Conservation (phyloP, 2,888 invertebrate species). For the Papilio demoleus region DNA sequence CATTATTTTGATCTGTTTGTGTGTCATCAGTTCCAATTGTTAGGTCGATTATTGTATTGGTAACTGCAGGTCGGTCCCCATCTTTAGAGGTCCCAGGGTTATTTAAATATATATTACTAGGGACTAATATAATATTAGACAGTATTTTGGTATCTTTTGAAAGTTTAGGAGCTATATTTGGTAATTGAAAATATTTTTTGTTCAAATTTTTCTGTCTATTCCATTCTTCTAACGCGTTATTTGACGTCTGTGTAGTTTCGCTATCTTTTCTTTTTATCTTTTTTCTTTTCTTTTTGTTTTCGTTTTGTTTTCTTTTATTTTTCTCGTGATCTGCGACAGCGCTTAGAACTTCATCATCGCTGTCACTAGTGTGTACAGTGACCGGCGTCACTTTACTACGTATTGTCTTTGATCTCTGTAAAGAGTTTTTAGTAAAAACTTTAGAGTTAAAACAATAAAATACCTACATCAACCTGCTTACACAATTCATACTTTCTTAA, state of each 20-base stretch:
- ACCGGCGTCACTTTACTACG: neutral
- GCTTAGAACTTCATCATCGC: neutral
- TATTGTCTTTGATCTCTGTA: neutral
- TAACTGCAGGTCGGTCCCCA: neutral
- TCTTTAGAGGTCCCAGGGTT: neutral
- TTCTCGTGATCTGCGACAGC: neutral
- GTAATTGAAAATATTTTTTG: neutral
- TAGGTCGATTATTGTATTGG: neutral
- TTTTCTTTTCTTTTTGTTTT: neutral
- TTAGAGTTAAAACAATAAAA: neutral
- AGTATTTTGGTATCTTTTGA: neutral
- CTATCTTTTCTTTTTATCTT: neutral
- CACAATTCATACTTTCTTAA: too few species aligned
- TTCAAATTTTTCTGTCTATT: neutral
- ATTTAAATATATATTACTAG: neutral
- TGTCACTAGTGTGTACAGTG: neutral
- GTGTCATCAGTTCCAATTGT: neutral
- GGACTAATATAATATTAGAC: too few species aligned
- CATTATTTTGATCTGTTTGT: neutral
- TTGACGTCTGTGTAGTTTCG: neutral
- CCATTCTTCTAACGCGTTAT: neutral
- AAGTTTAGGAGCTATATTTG: neutral
- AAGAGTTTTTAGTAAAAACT: too few species aligned
- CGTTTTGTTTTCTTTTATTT: neutral
- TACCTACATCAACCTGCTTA: too few species aligned